These are phyloP conservation scores for Trachemys scripta DNA, from an alignment of 2,113 vertebrate species.

Conservation along the genomic window DNA sequence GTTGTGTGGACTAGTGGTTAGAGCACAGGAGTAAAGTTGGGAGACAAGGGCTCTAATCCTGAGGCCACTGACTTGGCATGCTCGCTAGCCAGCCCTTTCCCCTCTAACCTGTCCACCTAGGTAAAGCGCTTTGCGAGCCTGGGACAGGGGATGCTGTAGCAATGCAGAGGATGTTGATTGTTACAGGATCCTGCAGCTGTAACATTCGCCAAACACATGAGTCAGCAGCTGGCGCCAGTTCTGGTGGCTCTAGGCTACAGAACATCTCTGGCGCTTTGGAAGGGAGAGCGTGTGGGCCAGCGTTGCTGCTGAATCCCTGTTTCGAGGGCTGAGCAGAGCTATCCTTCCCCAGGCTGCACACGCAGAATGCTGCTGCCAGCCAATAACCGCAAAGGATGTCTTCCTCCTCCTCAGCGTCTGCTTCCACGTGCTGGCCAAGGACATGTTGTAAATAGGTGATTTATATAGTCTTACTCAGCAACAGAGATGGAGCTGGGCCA, in stretches of 20 bases:
- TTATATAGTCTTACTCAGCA: constrained; percentile 46
- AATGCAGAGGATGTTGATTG: not conserved
- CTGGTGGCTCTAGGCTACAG: constrained; percentile 45
- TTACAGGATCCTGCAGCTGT: not conserved
- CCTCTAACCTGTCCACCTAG: not conserved
- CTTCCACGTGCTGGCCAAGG: constrained; percentile 43
- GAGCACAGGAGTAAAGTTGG: not conserved
- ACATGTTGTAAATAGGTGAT: constrained; percentile 60
- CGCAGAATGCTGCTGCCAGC: constrained; percentile 51
- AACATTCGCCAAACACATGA: constrained; percentile 47
- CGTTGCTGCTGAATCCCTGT: not conserved
- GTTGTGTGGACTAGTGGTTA: not conserved
- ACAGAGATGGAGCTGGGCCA: constrained; percentile 9
- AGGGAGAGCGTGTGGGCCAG: constrained; percentile 5
- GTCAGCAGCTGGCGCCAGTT: constrained; percentile 51
- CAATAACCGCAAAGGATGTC: not conserved
- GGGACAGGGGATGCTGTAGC: not conserved
- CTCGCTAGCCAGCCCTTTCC: not conserved
- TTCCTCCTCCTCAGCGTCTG: constrained; percentile 63
- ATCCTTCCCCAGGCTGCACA: constrained; percentile 29
- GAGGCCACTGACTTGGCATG: not conserved
- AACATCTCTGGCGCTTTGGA: not conserved
- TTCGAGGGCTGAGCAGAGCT: constrained; percentile 26
- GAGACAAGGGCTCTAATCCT: not conserved
- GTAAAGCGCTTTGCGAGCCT: not conserved